Conservation (phyloP, 2,888 invertebrate species). For the Adineta ricciae region DNA sequence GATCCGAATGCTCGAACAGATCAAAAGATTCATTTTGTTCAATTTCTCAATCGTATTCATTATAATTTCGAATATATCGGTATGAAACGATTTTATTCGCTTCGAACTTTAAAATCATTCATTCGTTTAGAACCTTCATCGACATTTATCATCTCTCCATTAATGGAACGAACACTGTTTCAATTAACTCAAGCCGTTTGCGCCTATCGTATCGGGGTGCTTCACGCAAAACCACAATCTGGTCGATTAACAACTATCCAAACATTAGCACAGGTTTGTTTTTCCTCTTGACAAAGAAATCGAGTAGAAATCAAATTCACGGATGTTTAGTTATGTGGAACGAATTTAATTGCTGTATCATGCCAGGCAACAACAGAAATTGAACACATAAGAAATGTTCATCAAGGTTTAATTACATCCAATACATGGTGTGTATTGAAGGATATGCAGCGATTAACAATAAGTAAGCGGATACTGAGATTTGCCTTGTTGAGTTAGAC, state of each 20-base stretch:
- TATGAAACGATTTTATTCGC: background rate
- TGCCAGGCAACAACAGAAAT: background rate
- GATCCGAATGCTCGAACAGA: background rate
- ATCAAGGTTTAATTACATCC: background rate
- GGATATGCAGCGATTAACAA: background rate
- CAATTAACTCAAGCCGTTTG: background rate
- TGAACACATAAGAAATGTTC: background rate
- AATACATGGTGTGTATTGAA: background rate
- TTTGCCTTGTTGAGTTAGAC: too few species aligned
- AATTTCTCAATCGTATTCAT: background rate
- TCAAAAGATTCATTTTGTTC: background rate
- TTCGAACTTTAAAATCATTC: too few species aligned
- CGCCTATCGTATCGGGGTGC: background rate
- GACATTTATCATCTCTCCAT: background rate
- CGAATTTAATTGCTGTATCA: background rate
- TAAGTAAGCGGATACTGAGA: background rate
- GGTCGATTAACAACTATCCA: background rate
- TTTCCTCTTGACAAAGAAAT: background rate
- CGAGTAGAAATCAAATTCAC: too few species aligned
- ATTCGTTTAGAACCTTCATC: constrained; percentile 17
- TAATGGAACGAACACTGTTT: constrained; percentile 2
- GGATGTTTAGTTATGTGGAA: background rate
- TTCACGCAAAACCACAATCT: background rate
- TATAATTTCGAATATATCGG: constrained; percentile 16
- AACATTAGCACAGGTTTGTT: background rate